A percentile compares a stretch with the other conserved stretches of the same genome.
phyloP scores from a whole-genome alignment of 2,113 vertebrate species.

The Brachypodius melanocephalos region DNA sequence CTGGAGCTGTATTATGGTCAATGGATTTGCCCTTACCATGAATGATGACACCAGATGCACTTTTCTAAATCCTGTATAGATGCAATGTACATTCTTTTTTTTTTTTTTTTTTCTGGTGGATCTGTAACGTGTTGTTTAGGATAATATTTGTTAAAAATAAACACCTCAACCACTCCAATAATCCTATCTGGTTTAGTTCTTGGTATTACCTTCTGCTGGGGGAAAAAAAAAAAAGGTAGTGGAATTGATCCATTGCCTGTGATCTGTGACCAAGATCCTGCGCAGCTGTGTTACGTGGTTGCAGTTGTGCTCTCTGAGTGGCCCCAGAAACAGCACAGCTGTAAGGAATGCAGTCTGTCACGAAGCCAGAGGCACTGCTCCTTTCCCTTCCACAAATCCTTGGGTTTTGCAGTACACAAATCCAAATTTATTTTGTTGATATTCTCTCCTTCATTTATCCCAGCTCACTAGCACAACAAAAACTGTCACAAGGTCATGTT shows the following conservation, averaged over 20 bases:
- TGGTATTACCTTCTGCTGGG: background rate
- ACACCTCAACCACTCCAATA: background rate
- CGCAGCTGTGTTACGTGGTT: background rate
- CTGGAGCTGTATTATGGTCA: background rate
- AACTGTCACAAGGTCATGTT: background rate
- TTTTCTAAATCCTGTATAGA: background rate
- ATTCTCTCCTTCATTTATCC: background rate
- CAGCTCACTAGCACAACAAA: background rate
- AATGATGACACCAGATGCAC: background rate
- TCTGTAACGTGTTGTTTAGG: background rate
- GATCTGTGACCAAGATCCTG: background rate
- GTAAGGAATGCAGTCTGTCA: background rate
- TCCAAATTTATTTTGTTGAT: background rate
- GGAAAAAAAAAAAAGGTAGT: background rate
- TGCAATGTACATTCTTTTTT: fast-evolving
- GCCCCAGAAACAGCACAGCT: background rate
- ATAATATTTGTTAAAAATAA: background rate
- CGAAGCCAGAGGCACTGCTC: background rate
- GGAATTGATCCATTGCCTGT: background rate
- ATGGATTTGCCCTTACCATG: background rate
- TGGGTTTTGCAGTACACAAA: background rate
- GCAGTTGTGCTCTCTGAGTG: background rate
- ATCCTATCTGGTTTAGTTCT: background rate
- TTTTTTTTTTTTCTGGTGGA: background rate
- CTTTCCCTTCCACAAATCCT: background rate